Percentiles rank a stretch among this genome's conserved stretches.
phyloP scores from a whole-genome alignment of 2,888 invertebrate species.

The Andrena hattorfiana region DNA sequence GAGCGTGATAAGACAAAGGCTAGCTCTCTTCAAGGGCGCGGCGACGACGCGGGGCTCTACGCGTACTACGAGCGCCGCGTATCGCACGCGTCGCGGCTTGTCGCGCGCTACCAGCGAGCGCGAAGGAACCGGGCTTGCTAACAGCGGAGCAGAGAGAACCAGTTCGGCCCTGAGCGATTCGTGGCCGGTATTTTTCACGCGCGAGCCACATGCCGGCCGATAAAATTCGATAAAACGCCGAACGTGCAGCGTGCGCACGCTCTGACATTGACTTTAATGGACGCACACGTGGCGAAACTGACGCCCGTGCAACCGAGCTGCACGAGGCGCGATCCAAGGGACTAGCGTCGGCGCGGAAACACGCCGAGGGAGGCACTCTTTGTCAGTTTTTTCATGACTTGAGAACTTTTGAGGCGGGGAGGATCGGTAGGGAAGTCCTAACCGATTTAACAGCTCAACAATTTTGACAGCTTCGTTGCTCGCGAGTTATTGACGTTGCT shows the following conservation, averaged over 20 bases:
- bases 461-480: too few species aligned
- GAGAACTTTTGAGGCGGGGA: too few species aligned
- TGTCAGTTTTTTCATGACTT: too few species aligned
- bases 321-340: too few species aligned
- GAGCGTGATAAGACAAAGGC: constrained; percentile 83
- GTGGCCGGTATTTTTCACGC: constrained; percentile 33
- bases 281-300: constrained; percentile 36
- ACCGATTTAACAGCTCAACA: too few species aligned
- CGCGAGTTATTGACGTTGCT: too few species aligned
- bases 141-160: constrained; percentile 42
- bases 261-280: constrained; percentile 47
- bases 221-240: constrained; percentile 49
- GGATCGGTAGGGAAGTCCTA: too few species aligned
- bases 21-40: constrained; percentile 81
- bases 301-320: constrained; percentile 21
- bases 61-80: constrained; percentile 48
- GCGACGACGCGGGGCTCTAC: constrained; percentile 59
- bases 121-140: neutral
- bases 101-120: constrained; percentile 47
- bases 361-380: too few species aligned
- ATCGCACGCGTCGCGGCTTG: constrained; percentile 64
- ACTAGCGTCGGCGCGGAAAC: too few species aligned
- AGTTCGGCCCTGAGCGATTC: constrained; percentile 35
- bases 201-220: constrained; percentile 37
- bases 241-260: constrained; percentile 10